Percentiles rank a stretch among this genome's conserved stretches.
phyloP scores from a whole-genome alignment of 2,797 vertebrate species.

The Tenualosa thibaudeaui region DNA sequence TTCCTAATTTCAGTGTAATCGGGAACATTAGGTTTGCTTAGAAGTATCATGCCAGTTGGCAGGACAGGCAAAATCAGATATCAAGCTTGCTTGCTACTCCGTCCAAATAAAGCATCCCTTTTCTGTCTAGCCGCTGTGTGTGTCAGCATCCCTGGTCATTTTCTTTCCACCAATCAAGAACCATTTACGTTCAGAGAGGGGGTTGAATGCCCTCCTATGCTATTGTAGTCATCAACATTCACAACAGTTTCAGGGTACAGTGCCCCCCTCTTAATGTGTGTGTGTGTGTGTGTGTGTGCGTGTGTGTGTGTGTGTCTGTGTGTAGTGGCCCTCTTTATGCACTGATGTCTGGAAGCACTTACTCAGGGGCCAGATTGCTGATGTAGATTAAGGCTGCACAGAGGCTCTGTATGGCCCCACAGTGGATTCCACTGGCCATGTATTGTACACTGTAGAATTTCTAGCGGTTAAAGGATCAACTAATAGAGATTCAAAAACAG shows the following conservation, averaged over 20 bases:
- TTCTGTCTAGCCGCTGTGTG: not conserved
- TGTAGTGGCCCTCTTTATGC: not conserved
- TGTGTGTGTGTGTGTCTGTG: not conserved
- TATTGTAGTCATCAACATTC: slow-evolving; percentile 15
- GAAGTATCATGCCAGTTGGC: slow-evolving; percentile 52
- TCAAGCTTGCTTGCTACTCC: slow-evolving; percentile 44
- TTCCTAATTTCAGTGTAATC: slow-evolving; percentile 67
- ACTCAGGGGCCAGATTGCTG: slow-evolving; percentile 26
- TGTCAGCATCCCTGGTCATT: not conserved
- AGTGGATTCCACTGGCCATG: not conserved
- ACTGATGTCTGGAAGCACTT: slow-evolving; percentile 46
- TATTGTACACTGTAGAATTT: not conserved
- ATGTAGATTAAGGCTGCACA: slow-evolving; percentile 14
- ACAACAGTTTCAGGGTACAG: not conserved
- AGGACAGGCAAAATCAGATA: slow-evolving; percentile 45
- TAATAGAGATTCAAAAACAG: not conserved
- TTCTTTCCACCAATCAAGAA: slow-evolving; percentile 39
- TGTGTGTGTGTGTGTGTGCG: not conserved
- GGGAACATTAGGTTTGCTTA: slow-evolving; percentile 57
- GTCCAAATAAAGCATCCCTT: slow-evolving; percentile 44
- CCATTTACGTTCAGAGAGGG: slow-evolving; percentile 21
- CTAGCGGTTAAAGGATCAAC: not conserved
- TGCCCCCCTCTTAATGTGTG: not conserved
- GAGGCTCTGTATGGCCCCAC: not conserved
- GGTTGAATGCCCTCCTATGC: not conserved